A percentile compares a stretch with the other conserved stretches of the same genome.
These are phyloP conservation scores for Rhyacophila evoluta DNA, from an alignment of 2,888 invertebrate genomes.

Conservation along the genomic window DNA sequence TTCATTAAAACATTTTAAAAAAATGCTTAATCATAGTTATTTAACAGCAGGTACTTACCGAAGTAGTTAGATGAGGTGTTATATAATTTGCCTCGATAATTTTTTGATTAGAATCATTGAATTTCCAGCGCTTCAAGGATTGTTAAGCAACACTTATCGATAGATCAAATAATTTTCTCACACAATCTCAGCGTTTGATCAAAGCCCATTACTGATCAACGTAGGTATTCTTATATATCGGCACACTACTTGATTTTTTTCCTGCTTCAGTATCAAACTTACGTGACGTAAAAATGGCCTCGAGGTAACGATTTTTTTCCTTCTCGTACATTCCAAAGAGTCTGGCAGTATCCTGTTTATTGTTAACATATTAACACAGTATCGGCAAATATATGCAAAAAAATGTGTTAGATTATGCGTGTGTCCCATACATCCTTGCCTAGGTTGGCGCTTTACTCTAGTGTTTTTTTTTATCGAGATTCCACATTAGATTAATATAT, in stretches of 20 bases:
- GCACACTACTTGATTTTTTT: constrained; percentile 32
- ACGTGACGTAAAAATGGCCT: constrained; percentile 17
- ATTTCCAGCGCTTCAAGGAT: no score
- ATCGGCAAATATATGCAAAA: constrained; percentile 23
- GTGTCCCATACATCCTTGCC: constrained; percentile 7
- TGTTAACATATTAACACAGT: constrained; percentile 47
- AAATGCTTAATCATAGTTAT: no score
- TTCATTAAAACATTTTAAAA: no score
- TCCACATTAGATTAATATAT: background rate
- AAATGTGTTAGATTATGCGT: constrained; percentile 25
- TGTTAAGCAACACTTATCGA: background rate
- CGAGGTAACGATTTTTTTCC: background rate
- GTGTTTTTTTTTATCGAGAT: background rate
- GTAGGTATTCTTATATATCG: background rate
- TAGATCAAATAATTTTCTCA: background rate
- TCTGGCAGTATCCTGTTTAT: constrained; percentile 48
- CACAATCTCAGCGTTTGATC: background rate
- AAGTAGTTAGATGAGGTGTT: no score
- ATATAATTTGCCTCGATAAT: no score
- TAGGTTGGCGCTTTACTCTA: background rate
- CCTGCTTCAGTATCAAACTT: constrained; percentile 28
- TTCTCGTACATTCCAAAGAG: constrained; percentile 8
- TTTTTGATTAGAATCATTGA: no score
- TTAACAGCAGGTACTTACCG: no score
- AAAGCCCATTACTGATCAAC: background rate